These are phyloP conservation scores for Oscheius sp. DNA, from an alignment of 2,888 invertebrate species.

Conservation along the genomic window DNA sequence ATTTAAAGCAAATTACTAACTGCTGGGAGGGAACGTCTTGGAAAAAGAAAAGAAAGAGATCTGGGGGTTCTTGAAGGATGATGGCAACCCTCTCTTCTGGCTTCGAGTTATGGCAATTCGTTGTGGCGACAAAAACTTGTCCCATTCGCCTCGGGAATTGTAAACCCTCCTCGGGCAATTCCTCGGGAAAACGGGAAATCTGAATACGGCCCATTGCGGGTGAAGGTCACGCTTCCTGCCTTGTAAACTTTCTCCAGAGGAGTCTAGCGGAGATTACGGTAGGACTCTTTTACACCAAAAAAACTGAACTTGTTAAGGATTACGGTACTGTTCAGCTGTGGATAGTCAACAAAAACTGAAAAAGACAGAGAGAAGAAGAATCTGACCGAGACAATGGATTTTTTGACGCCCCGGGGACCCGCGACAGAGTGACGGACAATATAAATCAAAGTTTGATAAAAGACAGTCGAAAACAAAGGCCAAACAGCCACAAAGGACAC, in stretches of 20 bases:
- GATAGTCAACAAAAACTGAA: too few species aligned
- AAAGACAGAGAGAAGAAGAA: not conserved
- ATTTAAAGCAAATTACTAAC: too few species aligned
- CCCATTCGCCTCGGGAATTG: constrained; percentile 21
- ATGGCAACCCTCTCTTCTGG: not conserved
- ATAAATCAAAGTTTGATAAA: constrained; percentile 24
- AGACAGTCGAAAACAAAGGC: constrained; percentile 1
- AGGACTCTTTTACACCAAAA: not conserved
- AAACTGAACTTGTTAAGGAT: constrained; percentile 5
- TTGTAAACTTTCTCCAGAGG: not conserved
- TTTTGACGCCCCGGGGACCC: not conserved
- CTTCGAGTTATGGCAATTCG: constrained; percentile 9
- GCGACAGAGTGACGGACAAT: not conserved
- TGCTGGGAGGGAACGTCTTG: too few species aligned
- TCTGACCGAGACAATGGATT: not conserved
- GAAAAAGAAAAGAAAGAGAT: not conserved
- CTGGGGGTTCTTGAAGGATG: not conserved
- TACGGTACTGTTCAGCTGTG: not conserved
- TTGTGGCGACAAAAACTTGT: constrained; percentile 18
- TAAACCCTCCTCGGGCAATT: too few species aligned
- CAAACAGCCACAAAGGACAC: constrained; percentile 23
- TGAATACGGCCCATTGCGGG: not conserved
- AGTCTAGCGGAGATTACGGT: not conserved
- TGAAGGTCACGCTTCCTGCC: not conserved
- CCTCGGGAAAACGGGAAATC: not conserved